A percentile compares a stretch with the other conserved stretches of the same genome.
phyloP scores from a whole-genome alignment of 2,888 invertebrate genomes.

The Aphrophora alni region DNA sequence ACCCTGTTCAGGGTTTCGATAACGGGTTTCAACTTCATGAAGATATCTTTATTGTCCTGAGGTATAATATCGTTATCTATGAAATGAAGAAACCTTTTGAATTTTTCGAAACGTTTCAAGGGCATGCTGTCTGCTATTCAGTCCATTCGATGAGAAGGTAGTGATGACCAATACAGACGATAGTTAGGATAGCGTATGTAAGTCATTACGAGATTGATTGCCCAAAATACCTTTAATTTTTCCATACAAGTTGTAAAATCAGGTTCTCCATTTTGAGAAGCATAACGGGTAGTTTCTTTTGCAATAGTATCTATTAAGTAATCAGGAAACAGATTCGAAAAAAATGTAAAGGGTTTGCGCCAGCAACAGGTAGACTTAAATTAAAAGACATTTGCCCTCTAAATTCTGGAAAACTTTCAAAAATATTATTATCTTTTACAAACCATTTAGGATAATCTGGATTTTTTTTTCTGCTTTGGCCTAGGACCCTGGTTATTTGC shows the following conservation, averaged over 20 bases:
- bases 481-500: no score
- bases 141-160: slow-evolving; percentile 26
- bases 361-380: neutral
- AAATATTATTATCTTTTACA: neutral
- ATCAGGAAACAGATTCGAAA: slow-evolving; percentile 33
- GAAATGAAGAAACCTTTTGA: slow-evolving; percentile 41
- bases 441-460: no score
- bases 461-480: no score
- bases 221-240: slow-evolving; percentile 38
- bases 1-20: slow-evolving; percentile 32
- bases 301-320: slow-evolving; percentile 27
- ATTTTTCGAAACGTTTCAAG: slow-evolving; percentile 41
- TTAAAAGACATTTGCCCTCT: neutral
- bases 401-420: neutral
- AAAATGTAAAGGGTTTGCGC: slow-evolving; percentile 23
- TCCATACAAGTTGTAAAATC: slow-evolving; percentile 22
- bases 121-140: slow-evolving; percentile 42
- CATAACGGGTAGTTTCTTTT: slow-evolving; percentile 36
- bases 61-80: slow-evolving; percentile 39
- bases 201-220: no score
- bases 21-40: slow-evolving; percentile 39
- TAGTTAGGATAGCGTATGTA: no score
- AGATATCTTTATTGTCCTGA: slow-evolving; percentile 38
- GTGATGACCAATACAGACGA: slow-evolving; percentile 40
- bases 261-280: no score